Percentiles rank a stretch among this genome's conserved stretches.
Conservation (phyloP, 2,113 vertebrate genomes). For the Catagonus wagneri region DNA sequence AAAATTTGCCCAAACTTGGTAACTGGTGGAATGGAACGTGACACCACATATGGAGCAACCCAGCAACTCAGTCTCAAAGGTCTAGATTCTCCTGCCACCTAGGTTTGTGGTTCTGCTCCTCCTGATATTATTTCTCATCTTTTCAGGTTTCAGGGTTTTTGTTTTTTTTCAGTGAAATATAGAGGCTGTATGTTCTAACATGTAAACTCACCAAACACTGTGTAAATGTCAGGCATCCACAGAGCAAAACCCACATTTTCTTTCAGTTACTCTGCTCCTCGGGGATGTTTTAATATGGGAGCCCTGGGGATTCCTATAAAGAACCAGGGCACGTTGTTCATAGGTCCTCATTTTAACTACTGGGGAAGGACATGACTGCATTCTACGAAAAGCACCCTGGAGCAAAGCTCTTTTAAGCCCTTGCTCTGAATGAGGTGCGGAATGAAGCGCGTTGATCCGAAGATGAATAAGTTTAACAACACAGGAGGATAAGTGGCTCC, state of each 20-base stretch:
- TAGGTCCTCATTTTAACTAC: background rate
- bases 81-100: accelerated
- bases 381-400: background rate
- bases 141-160: background rate
- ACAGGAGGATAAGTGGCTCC: background rate
- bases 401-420: background rate
- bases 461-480: background rate
- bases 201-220: background rate
- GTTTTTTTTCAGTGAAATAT: background rate
- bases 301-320: background rate
- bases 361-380: background rate
- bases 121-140: background rate
- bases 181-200: background rate
- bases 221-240: background rate
- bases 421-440: background rate
- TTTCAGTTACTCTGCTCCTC: background rate
- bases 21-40: too few relatives aligned
- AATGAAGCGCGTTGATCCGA: background rate
- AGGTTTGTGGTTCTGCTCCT: background rate
- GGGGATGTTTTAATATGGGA: background rate
- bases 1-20: background rate
- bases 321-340: too few relatives aligned
- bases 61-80: background rate
- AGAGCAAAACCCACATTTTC: background rate
- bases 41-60: accelerated